These are phyloP conservation scores for Chloroceryle aenea DNA, from an alignment of 2,113 vertebrate species.

Conservation along the genomic window DNA sequence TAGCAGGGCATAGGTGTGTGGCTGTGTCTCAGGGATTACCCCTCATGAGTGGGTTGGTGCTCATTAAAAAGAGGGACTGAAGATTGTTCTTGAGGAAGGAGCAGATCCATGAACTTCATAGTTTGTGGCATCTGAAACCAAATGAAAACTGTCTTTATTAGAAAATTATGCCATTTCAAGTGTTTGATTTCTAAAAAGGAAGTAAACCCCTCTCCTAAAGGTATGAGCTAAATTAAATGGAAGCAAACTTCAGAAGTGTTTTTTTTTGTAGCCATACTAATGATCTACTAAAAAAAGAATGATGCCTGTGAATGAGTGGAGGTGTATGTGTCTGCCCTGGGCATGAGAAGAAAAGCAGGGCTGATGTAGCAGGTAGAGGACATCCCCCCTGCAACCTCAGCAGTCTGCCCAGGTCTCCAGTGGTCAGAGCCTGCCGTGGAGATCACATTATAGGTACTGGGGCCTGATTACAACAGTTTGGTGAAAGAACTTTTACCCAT, in stretches of 20 bases:
- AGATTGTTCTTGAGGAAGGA: not conserved
- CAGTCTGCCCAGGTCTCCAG: not conserved
- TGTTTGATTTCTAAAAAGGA: not conserved
- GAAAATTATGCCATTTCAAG: not conserved
- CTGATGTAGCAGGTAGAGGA: not conserved
- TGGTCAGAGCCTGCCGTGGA: not conserved
- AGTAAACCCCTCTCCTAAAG: not conserved
- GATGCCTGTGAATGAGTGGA: accelerated
- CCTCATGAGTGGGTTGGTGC: not conserved
- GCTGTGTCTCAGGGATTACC: not conserved
- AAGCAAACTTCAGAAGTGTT: not conserved
- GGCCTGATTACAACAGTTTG: not conserved
- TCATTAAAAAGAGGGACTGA: not conserved
- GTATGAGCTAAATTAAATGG: not conserved
- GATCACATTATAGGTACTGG: not conserved
- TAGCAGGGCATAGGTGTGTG: not conserved
- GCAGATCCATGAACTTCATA: not conserved
- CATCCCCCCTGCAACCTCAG: accelerated
- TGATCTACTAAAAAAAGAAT: not conserved
- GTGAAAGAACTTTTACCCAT: not conserved
- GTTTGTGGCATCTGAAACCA: not conserved
- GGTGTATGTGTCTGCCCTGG: no score
- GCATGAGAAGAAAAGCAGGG: not conserved
- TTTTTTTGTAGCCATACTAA: not conserved
- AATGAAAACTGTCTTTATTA: not conserved